Conservation (phyloP, 2,797 vertebrate species). For the Borostomias antarcticus region DNA sequence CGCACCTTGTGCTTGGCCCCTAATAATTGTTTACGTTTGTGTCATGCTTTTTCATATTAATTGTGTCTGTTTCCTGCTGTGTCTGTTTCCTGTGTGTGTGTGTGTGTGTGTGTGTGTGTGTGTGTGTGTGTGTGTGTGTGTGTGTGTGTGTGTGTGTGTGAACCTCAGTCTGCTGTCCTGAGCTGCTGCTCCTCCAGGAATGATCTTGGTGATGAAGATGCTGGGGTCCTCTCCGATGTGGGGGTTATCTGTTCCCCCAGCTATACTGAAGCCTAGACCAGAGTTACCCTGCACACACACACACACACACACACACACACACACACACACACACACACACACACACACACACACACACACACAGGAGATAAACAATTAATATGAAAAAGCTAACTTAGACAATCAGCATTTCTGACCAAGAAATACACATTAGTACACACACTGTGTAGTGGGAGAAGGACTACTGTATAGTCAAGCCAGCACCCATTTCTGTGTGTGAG, state of each 20-base stretch:
- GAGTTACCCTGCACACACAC: constrained; percentile 86
- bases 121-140: constrained; percentile 15
- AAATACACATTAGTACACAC: background rate
- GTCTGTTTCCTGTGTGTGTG: no score
- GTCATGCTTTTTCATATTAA: no score
- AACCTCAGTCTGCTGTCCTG: constrained; percentile 95
- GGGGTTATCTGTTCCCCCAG: constrained; percentile 96
- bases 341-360: no score
- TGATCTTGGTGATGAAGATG: constrained; percentile 99
- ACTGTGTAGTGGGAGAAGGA: background rate
- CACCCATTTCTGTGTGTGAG: background rate
- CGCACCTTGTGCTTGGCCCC: no score
- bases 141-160: constrained; percentile 39
- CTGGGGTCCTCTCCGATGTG: constrained; percentile 96
- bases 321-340: constrained; percentile 4
- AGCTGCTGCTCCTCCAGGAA: constrained; percentile 92
- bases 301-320: constrained; percentile 5
- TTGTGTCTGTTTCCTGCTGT: no score
- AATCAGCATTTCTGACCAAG: background rate
- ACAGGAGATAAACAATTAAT: background rate
- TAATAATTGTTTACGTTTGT: no score
- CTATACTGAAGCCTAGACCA: constrained; percentile 96
- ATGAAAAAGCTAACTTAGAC: background rate
- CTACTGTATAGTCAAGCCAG: background rate
- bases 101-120: background rate